A percentile compares a stretch with the other conserved stretches of the same genome.
Evolutionary conservation across 2,888 invertebrate genomes (phyloP).

Genomic region (Xanthia icteritia): DNA sequence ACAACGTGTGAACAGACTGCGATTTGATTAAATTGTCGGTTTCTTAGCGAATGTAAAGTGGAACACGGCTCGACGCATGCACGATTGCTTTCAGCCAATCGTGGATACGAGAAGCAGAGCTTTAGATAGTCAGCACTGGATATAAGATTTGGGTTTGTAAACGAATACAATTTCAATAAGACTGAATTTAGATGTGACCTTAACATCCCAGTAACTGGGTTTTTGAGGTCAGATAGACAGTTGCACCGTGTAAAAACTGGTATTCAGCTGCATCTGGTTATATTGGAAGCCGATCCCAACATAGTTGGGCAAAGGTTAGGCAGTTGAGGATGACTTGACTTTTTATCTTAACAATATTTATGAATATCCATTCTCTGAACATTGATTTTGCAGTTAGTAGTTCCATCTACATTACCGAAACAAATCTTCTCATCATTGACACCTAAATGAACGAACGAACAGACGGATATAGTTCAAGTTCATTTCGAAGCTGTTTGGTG

Average conservation of each 20-base stretch:
- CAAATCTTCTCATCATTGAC: constrained; percentile 32
- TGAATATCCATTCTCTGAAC: background rate
- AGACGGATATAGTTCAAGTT: constrained; percentile 58
- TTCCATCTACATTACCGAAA: background rate
- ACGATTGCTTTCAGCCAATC: background rate
- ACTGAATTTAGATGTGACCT: too few species aligned
- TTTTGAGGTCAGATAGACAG: background rate
- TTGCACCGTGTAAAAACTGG: background rate
- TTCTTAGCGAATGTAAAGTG: constrained; percentile 15
- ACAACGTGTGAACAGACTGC: background rate
- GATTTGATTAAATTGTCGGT: constrained; percentile 28
- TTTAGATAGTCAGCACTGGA: background rate
- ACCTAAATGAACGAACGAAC: constrained; percentile 15
- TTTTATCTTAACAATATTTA: background rate
- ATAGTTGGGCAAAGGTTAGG: background rate
- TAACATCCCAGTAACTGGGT: background rate
- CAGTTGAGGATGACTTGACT: background rate
- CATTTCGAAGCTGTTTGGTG: constrained; percentile 24
- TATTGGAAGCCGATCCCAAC: background rate
- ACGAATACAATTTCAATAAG: background rate
- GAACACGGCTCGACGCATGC: background rate
- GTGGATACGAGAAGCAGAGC: background rate
- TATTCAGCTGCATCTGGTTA: background rate
- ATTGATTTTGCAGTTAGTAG: background rate
- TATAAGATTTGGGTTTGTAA: background rate